phyloP scores from a whole-genome alignment of 2,113 vertebrate genomes.

The Bufo gargarizans region DNA sequence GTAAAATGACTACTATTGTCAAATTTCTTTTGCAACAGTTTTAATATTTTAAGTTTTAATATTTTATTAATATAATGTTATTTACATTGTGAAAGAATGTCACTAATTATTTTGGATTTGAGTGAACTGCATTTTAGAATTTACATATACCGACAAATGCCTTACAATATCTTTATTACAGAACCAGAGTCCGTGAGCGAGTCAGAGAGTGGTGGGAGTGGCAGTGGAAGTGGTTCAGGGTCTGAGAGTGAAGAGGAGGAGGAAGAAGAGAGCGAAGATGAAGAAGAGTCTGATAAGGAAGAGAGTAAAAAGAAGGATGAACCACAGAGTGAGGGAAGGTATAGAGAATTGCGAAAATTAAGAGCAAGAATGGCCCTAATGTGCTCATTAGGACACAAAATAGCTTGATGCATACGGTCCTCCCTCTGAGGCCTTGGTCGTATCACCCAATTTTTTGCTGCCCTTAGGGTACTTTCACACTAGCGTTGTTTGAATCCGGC shows the following conservation, averaged over 20 bases:
- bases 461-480: too few relatives aligned
- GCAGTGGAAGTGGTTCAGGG: slow-evolving; percentile 71
- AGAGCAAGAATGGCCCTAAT: neutral
- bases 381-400: neutral
- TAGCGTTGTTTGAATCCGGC: too few relatives aligned
- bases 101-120: neutral
- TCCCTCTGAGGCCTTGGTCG: neutral
- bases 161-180: slow-evolving; percentile 57
- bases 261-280: slow-evolving; percentile 73
- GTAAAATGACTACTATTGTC: neutral
- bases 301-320: slow-evolving; percentile 74
- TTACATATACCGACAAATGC: neutral
- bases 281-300: slow-evolving; percentile 80
- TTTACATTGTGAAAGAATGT: neutral
- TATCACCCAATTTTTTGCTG: neutral
- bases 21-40: neutral
- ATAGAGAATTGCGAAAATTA: neutral
- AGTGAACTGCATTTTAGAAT: neutral
- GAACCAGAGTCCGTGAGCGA: slow-evolving; percentile 83
- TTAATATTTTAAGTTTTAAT: neutral
- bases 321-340: slow-evolving; percentile 63
- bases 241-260: slow-evolving; percentile 79
- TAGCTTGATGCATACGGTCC: neutral
- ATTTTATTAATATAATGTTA: neutral
- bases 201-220: slow-evolving; percentile 73